Conservation (phyloP, 2,888 invertebrate species). For the Hyposoter dolosus region DNA sequence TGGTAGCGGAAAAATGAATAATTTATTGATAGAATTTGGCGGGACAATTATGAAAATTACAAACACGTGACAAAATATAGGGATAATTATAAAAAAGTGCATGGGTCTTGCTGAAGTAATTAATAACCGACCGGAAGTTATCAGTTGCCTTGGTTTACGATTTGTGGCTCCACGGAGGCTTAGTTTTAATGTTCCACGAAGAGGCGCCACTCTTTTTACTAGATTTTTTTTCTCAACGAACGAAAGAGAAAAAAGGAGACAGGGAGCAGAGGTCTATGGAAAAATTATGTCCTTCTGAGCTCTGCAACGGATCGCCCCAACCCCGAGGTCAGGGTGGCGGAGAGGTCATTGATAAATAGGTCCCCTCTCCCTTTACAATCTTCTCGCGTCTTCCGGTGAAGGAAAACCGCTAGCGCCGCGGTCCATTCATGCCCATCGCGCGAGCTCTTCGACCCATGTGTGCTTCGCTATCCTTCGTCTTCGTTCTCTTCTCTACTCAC, state of each 20-base stretch:
- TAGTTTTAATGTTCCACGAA: conserved; percentile 57
- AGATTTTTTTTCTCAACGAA: conserved; percentile 13
- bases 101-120: conserved; percentile 26
- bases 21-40: background rate
- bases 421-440: conserved; percentile 77
- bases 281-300: conserved; percentile 54
- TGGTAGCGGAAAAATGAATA: background rate
- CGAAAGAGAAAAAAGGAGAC: conserved; percentile 1
- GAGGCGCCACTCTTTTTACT: conserved; percentile 64
- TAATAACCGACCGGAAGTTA: conserved; percentile 62
- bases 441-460: conserved; percentile 55
- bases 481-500: conserved; percentile 17
- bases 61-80: background rate
- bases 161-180: conserved; percentile 52
- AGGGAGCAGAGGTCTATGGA: conserved; percentile 40
- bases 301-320: conserved; percentile 54
- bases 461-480: conserved; percentile 31
- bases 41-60: conserved; percentile 16
- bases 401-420: conserved; percentile 79
- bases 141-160: conserved; percentile 64
- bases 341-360: conserved; percentile 80
- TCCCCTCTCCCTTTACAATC: conserved; percentile 69
- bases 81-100: conserved; percentile 30
- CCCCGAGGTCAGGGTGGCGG: conserved; percentile 64
- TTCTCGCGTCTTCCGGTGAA: conserved; percentile 70